Base-by-base conservation (phyloP, 2,888 invertebrate species). In the Tetragnatha montana region DNA sequence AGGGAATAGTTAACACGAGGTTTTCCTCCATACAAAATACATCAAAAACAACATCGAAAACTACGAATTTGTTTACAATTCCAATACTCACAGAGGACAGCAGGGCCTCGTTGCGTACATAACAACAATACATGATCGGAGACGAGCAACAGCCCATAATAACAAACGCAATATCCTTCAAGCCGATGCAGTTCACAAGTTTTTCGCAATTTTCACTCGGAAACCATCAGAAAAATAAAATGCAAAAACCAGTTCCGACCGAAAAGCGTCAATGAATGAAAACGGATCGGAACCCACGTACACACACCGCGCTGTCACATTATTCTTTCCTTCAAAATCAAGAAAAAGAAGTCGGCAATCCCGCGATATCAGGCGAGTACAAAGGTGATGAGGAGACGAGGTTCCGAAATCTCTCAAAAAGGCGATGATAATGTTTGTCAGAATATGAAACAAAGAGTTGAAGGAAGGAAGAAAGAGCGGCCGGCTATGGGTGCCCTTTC, bases 301-400 rank as follows among this genome's bases (percentile, higher is more conserved):
- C 21, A 14, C 35, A 12, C 49, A 49, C 21, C 1, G 74, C 50
- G 68, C 76, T 84, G 69, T 22, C 73, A 50, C n/a, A 21, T n/a
- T n/a, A n/a, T 35, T 2, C 74, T 35, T 35, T 35, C 35, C 35
- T 35, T 35, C 35, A 1, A 80, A 21, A 8, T 69, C 12, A 60
- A 83, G n/a, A n/a, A 83, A 82, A 49, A 85, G 69, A 14, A 12
- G 12, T 47, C 71, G 51, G 76, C 17, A 82, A 60, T 50, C 79
- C 47, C 68, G 82, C 71, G 35, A 88, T 74, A 80, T 84, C 88
- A 83, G 83, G 51, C 73, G 68, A 88, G 88, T 88, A 88, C 88
- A 88, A 88, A 88, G 88, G 88, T 88, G 88, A 22, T 68, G 68
- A 50, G 74, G 68, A 50, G 74, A 84, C 14, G 47, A n/a, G 69